phyloP scores from a whole-genome alignment of 2,113 vertebrate genomes.

The Taxidea taxus region DNA sequence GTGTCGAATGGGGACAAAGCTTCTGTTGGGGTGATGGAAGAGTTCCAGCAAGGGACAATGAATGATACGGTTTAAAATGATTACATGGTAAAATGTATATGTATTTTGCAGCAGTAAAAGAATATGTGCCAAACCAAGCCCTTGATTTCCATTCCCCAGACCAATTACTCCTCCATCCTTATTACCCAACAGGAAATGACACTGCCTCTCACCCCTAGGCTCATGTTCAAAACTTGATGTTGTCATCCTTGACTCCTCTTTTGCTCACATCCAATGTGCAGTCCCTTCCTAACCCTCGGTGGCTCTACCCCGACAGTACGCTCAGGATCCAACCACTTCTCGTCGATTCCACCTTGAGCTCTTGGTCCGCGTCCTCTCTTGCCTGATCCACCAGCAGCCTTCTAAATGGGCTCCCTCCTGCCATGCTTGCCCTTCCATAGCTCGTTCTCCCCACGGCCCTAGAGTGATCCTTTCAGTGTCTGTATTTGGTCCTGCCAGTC shows the following conservation, averaged over 20 bases:
- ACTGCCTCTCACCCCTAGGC: background rate
- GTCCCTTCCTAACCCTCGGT: background rate
- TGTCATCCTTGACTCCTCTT: background rate
- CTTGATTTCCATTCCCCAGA: background rate
- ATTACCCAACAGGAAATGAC: background rate
- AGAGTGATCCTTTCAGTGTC: background rate
- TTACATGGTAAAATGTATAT: background rate
- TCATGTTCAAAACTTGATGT: background rate
- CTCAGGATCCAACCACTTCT: background rate
- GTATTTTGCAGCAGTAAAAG: background rate
- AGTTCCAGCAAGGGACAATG: background rate
- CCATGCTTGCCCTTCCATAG: background rate
- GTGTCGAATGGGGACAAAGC: background rate
- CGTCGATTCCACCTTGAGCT: fast-evolving
- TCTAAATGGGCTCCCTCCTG: background rate
- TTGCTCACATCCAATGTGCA: background rate
- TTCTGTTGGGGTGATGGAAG: background rate
- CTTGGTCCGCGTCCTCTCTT: background rate
- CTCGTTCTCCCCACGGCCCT: fast-evolving
- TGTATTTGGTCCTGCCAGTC: background rate
- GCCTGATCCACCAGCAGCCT: background rate
- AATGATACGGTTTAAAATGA: background rate
- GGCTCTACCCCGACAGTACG: background rate
- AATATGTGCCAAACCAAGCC: background rate
- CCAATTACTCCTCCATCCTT: background rate